These are phyloP conservation scores for Autographa pulchrina DNA, from an alignment of 2,888 invertebrate species.

Conservation along the genomic window DNA sequence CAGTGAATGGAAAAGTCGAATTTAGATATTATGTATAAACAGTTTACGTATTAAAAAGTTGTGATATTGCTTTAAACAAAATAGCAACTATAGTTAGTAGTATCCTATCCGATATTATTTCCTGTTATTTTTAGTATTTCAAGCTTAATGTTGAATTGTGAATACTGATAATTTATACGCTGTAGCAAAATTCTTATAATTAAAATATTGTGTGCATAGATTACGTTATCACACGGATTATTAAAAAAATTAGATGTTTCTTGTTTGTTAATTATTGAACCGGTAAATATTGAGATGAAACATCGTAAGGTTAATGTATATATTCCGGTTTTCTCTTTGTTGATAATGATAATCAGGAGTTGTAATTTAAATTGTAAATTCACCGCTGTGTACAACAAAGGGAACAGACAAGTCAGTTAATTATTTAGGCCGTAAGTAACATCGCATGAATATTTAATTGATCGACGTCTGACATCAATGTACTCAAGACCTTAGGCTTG, in stretches of 20 bases:
- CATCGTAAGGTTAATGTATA: not conserved
- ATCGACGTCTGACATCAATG: slow-evolving; percentile 2
- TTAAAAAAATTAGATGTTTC: not conserved
- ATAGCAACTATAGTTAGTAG: too few species aligned
- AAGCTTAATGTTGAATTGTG: too few species aligned
- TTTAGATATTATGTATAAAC: too few species aligned
- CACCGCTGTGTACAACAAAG: not conserved
- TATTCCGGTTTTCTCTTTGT: not conserved
- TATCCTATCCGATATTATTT: too few species aligned
- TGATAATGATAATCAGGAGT: slow-evolving; percentile 7
- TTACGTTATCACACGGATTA: not conserved
- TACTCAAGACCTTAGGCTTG: not conserved
- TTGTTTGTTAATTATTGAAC: not conserved
- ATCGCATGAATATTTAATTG: slow-evolving; percentile 12
- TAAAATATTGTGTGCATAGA: too few species aligned
- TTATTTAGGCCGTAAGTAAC: slow-evolving; percentile 12
- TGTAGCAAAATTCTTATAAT: too few species aligned
- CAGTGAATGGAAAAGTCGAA: too few species aligned
- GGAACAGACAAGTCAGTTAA: slow-evolving; percentile 1
- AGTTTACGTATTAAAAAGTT: too few species aligned
- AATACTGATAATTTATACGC: too few species aligned
- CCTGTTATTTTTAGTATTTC: too few species aligned
- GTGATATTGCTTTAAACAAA: too few species aligned
- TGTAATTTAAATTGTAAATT: slow-evolving; percentile 10
- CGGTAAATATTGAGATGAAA: not conserved